Evolutionary conservation across 2,113 vertebrate species (phyloP).

Genomic region (Saccopteryx leptura): DNA sequence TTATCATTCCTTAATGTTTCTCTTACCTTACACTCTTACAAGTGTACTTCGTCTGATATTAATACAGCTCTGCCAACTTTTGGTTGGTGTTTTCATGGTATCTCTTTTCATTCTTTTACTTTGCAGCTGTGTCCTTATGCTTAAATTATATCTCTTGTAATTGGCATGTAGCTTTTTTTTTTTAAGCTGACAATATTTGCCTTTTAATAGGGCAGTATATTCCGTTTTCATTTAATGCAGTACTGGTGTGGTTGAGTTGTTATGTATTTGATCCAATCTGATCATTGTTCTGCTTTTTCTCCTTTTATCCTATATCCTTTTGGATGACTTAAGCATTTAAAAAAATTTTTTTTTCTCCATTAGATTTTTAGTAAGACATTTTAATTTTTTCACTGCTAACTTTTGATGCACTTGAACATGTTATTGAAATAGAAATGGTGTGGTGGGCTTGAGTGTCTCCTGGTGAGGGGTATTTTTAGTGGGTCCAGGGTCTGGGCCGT

Average conservation of each 20-base stretch:
- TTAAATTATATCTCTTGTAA: background rate
- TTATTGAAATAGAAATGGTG: background rate
- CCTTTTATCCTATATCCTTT: background rate
- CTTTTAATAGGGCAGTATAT: background rate
- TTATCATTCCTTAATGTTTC: slow-evolving; percentile 4
- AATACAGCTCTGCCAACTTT: background rate
- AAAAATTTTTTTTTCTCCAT: background rate
- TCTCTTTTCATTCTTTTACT: background rate
- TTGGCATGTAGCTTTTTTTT: background rate
- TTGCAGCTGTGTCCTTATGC: background rate
- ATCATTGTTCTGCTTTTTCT: background rate
- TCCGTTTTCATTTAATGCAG: background rate
- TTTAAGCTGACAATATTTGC: background rate
- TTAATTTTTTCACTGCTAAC: background rate
- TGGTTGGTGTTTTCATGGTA: background rate
- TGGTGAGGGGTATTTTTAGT: accelerated
- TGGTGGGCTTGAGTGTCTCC: background rate
- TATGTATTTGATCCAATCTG: background rate
- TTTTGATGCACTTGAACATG: background rate
- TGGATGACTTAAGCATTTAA: background rate
- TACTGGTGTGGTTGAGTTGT: background rate
- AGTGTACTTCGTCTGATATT: background rate
- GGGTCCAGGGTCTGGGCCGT: background rate
- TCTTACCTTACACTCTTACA: background rate
- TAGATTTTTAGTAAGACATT: background rate